A percentile compares a stretch with the other conserved stretches of the same genome.
phyloP scores from a whole-genome alignment of 2,888 invertebrate species.

The Apoderus coryli region DNA sequence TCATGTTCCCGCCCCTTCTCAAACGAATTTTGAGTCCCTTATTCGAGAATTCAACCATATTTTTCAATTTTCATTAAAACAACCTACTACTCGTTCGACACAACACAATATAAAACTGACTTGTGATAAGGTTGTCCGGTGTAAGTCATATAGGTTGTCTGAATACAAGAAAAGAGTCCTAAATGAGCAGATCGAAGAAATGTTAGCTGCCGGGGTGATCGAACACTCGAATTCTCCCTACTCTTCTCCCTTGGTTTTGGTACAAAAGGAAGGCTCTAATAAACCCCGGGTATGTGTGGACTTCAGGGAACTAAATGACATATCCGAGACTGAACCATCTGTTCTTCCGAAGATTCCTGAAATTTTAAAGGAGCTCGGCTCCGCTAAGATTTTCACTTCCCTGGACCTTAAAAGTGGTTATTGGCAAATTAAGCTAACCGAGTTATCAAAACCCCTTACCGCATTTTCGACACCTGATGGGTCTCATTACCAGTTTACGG shows the following conservation, averaged over 20 bases:
- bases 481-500: constrained; percentile 10
- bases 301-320: constrained; percentile 7
- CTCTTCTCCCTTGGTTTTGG: constrained; percentile 3
- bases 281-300: constrained; percentile 9
- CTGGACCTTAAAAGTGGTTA: constrained; percentile 13
- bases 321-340: constrained; percentile 7
- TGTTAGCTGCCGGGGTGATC: constrained; percentile 9
- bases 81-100: constrained; percentile 4
- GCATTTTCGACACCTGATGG: constrained; percentile 12
- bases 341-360: constrained; percentile 11
- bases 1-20: too few species aligned
- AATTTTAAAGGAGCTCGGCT: constrained; percentile 10
- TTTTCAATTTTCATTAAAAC: constrained; percentile 2
- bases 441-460: constrained; percentile 8
- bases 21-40: constrained; percentile 1
- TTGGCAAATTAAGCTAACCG: constrained; percentile 12
- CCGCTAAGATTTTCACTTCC: constrained; percentile 8
- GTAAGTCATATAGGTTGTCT: constrained; percentile 6
- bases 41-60: constrained; percentile 2
- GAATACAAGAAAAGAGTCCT: constrained; percentile 2
- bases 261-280: constrained; percentile 2
- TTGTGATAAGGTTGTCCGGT: neutral
- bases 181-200: constrained; percentile 8
- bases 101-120: constrained; percentile 5
- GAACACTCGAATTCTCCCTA: constrained; percentile 8